phyloP scores from a whole-genome alignment of 1,140 invertebrate species.

The Venustaconcha ellipsiformis region DNA sequence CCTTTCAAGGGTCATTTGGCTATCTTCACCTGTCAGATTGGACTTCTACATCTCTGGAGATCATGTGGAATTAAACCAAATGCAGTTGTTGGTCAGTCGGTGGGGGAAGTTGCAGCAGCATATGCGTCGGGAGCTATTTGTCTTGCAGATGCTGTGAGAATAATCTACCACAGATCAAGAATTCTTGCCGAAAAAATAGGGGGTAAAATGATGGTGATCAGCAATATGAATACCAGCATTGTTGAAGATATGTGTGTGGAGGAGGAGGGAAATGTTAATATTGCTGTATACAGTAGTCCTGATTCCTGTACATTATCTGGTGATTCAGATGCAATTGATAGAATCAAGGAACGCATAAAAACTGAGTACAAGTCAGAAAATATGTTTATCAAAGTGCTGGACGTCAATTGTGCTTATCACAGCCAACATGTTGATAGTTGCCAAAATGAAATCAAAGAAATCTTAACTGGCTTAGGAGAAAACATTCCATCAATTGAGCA shows the following conservation, averaged over 20 bases:
- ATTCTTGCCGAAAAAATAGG: slow-evolving; percentile 33
- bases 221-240: slow-evolving; percentile 31
- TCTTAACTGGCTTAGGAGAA: not conserved
- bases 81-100: slow-evolving; percentile 52
- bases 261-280: slow-evolving; percentile 31
- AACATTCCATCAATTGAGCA: not conserved
- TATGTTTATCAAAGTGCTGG: slow-evolving; percentile 13
- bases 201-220: slow-evolving; percentile 51
- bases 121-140: slow-evolving; percentile 39
- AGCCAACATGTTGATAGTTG: slow-evolving; percentile 36
- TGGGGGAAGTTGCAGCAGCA: slow-evolving; percentile 56
- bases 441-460: too few species aligned
- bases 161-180: slow-evolving; percentile 45
- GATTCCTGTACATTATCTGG: slow-evolving; percentile 49
- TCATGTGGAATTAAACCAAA: slow-evolving; percentile 39
- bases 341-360: slow-evolving; percentile 9
- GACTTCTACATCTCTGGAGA: slow-evolving; percentile 38
- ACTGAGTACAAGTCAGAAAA: not conserved
- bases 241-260: slow-evolving; percentile 26
- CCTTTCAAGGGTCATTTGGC: slow-evolving; percentile 46
- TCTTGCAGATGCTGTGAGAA: slow-evolving; percentile 46
- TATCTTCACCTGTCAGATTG: slow-evolving; percentile 54
- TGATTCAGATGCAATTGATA: slow-evolving; percentile 30
- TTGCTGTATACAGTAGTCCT: slow-evolving; percentile 50
- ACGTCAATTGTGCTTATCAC: slow-evolving; percentile 43